Conservation (phyloP, 2,797 vertebrate genomes). For the Adrianichthys oophorus region DNA sequence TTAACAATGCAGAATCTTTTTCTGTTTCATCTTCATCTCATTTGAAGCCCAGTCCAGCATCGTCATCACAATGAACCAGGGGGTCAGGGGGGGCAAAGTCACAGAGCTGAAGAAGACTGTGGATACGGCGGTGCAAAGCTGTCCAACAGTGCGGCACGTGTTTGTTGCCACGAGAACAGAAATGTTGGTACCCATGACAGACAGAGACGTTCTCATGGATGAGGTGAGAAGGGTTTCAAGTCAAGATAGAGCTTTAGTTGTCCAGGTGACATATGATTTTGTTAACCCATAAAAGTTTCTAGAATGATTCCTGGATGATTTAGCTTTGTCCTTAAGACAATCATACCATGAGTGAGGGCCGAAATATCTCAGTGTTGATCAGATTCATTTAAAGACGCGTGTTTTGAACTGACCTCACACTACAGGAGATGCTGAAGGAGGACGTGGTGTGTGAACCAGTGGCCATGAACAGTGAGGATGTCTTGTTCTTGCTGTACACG, state of each 20-base stretch:
- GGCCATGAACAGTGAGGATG: conserved; percentile 90
- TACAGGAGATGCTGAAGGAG: conserved; percentile 87
- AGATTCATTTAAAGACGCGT: too few relatives aligned
- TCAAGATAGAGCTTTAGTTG: too few relatives aligned
- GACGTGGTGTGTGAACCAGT: conserved; percentile 81
- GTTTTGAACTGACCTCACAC: neutral
- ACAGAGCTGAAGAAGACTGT: conserved; percentile 87
- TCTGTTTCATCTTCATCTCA: neutral
- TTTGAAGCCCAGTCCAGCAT: conserved; percentile 88
- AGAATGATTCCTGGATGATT: too few relatives aligned
- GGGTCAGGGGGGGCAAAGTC: conserved; percentile 84
- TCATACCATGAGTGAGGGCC: too few relatives aligned
- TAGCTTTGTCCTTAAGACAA: too few relatives aligned
- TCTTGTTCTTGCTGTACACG: conserved; percentile 91
- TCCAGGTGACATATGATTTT: too few relatives aligned
- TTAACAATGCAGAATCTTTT: neutral
- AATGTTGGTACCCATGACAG: conserved; percentile 79
- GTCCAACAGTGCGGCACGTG: conserved; percentile 82
- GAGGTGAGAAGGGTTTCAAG: conserved; percentile 77
- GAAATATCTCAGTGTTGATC: too few relatives aligned
- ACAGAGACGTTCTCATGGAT: conserved; percentile 84
- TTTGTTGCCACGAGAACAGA: conserved; percentile 91
- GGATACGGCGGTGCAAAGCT: conserved; percentile 86
- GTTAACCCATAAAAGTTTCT: too few relatives aligned
- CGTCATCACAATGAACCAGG: conserved; percentile 92